phyloP scores from a whole-genome alignment of 2,113 vertebrate genomes.

The Cochlearius cochlearius region DNA sequence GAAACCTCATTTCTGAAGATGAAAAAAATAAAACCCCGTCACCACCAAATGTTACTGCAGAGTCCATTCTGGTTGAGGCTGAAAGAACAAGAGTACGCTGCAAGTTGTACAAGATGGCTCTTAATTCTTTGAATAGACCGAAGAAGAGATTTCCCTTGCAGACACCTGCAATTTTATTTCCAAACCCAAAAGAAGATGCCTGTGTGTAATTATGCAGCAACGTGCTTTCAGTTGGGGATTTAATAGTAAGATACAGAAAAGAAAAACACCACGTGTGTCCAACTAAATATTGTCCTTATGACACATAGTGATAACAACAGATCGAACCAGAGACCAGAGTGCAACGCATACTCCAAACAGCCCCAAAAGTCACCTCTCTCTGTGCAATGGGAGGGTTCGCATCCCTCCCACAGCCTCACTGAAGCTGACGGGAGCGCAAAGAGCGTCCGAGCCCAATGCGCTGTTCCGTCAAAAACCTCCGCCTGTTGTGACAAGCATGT shows the following conservation, averaged over 20 bases:
- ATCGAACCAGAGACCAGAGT: not conserved
- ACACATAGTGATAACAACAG: not conserved
- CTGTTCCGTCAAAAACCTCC: not conserved
- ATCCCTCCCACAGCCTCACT: not conserved
- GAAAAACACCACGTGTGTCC: not conserved
- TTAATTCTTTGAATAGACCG: not conserved
- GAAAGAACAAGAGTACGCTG: not conserved
- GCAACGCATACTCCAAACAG: not conserved
- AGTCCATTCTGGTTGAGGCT: not conserved
- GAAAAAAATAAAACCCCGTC: not conserved
- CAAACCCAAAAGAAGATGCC: not conserved
- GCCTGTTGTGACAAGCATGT: not conserved
- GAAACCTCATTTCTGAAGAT: not conserved
- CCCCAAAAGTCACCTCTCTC: not conserved
- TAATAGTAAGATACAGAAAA: not conserved
- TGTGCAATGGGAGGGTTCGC: not conserved
- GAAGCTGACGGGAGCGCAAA: not conserved
- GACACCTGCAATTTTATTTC: not conserved
- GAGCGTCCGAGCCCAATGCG: not conserved
- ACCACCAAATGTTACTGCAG: not conserved
- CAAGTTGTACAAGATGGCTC: not conserved
- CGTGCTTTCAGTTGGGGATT: not conserved
- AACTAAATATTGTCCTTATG: not conserved
- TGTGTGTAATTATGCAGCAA: not conserved
- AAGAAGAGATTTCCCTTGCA: not conserved